Base-by-base conservation (phyloP, 2,113 vertebrate species). In the Brevimyrus niger region DNA sequence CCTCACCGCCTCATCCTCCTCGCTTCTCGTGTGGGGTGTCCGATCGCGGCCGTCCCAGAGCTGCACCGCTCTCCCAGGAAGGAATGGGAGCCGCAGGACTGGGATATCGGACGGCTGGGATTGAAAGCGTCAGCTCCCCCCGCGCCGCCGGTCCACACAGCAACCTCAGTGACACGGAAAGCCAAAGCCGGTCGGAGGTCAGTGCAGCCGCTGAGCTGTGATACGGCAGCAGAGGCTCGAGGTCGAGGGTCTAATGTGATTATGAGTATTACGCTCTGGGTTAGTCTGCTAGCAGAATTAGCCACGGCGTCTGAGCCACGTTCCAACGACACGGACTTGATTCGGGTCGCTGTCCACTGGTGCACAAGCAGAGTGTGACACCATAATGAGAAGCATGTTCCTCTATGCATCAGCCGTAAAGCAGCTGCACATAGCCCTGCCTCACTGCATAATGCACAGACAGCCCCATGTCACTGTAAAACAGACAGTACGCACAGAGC, bases 221-320 rank as follows among this genome's bases (percentile, higher is more conserved):
- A 42, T 42, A 27, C 8, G 23, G 48, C 85, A 51, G n/a, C 85
- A 2, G 27, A 19, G 5, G 13, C 47, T 31, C 11, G 50, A 55
- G 85, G 85, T 87, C 85, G 42, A 35, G 50, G 85, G 48, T 53
- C 85, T 87, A 53, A 87, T 87, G 85, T 55, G 48, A 87, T 87
- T 87, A 87, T 87, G 85, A 23, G 83, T 48, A 86, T 47, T 86
- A 47, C 21, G 44, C 83, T 86, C 31, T 87, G 47, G 50, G 85
- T 13, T 1, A 38, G 44, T 13, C 82, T 47, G 19, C 73, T 38
- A 42, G 73, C 11, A 4, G 47, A 27, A 86, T 86, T 86, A 86
- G 47, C 83, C n/a, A 23, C n/a, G 31, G 44, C 23, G 83, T 47
- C 44, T n/a, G 19, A 27, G 46, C n/a, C 23, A 8, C 47, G 83